phyloP scores from a whole-genome alignment of 2,888 invertebrate genomes.

The Mamestra brassicae region DNA sequence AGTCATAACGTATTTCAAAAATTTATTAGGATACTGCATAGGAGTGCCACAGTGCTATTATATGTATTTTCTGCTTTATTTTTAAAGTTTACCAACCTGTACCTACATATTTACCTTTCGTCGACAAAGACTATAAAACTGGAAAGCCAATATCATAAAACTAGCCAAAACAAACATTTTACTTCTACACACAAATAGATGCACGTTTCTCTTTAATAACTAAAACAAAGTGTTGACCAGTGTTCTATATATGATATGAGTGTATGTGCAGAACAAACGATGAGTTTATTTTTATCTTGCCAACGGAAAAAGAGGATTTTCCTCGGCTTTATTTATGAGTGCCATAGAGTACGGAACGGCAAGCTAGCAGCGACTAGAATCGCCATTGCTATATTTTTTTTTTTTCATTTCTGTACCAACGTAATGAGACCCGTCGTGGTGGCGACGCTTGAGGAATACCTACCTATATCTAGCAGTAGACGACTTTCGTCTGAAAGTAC shows the following conservation, averaged over 20 bases:
- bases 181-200: conserved; percentile 2
- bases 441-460: too few relatives aligned
- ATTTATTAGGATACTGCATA: background rate
- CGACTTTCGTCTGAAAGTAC: too few relatives aligned
- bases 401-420: background rate
- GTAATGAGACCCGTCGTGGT: background rate
- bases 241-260: conserved; percentile 5
- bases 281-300: conserved; percentile 23
- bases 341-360: background rate
- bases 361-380: too few relatives aligned
- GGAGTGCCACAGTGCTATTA: background rate
- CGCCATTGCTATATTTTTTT: background rate
- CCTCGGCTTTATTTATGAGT: conserved; percentile 25
- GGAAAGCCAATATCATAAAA: background rate
- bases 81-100: background rate
- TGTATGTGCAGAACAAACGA: background rate
- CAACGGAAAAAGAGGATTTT: conserved; percentile 12
- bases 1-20: too few relatives aligned
- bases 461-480: too few relatives aligned
- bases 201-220: background rate
- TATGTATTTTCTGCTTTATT: background rate
- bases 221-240: conserved; percentile 1
- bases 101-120: background rate
- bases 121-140: background rate
- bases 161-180: conserved; percentile 6